Percentiles rank a stretch among this genome's conserved stretches.
Conservation (phyloP, 2,888 invertebrate species). For the Heliconius ethilla region DNA sequence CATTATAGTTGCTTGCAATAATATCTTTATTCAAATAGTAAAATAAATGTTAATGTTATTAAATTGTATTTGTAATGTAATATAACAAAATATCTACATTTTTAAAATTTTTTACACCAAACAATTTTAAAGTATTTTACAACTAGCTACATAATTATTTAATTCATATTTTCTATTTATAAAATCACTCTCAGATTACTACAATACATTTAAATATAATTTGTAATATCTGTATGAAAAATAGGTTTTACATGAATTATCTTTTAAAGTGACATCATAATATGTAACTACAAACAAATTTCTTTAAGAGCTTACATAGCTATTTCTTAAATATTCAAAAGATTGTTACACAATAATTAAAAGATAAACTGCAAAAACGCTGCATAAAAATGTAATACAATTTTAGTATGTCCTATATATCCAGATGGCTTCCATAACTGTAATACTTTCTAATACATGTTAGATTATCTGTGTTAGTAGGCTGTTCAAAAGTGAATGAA, state of each 20-base stretch:
- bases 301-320: not conserved
- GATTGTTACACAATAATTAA: not conserved
- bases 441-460: slow-evolving; percentile 36
- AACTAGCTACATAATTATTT: not conserved
- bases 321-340: not conserved
- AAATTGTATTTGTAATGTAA: not conserved
- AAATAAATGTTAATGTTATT: not conserved
- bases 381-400: not conserved
- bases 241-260: not conserved
- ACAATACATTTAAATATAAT: no score
- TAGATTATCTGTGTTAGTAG: slow-evolving; percentile 40
- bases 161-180: not conserved
- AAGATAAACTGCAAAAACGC: not conserved
- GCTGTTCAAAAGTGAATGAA: slow-evolving; percentile 31
- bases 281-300: not conserved
- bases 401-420: not conserved
- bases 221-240: not conserved
- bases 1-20: not conserved
- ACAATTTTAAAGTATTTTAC: not conserved
- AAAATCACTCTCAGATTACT: not conserved
- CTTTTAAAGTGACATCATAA: not conserved
- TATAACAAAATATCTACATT: not conserved
- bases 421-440: slow-evolving; percentile 14
- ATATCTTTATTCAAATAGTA: not conserved
- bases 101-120: not conserved